A percentile compares a stretch with the other conserved stretches of the same genome.
phyloP scores from a whole-genome alignment of 2,113 vertebrate genomes.

The Kobus ellipsiprymnus region DNA sequence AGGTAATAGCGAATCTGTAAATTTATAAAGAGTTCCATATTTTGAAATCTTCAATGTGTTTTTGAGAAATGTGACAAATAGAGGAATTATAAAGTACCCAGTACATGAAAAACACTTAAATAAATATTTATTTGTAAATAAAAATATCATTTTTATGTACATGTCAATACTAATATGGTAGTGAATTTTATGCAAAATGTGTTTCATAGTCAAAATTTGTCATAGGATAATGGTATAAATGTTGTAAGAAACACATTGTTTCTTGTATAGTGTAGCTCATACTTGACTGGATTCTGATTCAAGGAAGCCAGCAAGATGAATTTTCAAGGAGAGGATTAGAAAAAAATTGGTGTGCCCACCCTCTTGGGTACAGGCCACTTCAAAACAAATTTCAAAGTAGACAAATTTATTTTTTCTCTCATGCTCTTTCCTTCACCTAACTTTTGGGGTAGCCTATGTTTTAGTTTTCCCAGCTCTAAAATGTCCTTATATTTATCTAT shows the following conservation, averaged over 20 bases:
- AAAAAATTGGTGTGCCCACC: fast-evolving
- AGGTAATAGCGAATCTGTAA: not conserved
- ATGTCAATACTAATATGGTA: not conserved
- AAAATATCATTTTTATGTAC: not conserved
- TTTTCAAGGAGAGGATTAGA: not conserved
- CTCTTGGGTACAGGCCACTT: not conserved
- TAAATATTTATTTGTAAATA: not conserved
- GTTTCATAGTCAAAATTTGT: not conserved
- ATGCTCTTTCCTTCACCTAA: not conserved
- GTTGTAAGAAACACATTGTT: not conserved
- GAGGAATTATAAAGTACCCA: not conserved
- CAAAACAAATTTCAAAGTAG: not conserved
- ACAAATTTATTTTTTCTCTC: not conserved
- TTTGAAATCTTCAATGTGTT: not conserved
- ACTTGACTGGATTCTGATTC: not conserved
- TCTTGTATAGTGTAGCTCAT: not conserved
- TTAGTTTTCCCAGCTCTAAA: not conserved
- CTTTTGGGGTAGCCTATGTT: not conserved
- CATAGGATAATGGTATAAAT: not conserved
- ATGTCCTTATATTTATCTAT: not conserved
- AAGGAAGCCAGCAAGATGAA: not conserved
- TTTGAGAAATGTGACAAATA: not conserved
- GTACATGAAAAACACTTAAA: not conserved
- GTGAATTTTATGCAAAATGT: not conserved
- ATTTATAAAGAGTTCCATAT: not conserved